Evolutionary conservation across 2,888 invertebrate species (phyloP).

Genomic region (Drosophila vallismaia): DNA sequence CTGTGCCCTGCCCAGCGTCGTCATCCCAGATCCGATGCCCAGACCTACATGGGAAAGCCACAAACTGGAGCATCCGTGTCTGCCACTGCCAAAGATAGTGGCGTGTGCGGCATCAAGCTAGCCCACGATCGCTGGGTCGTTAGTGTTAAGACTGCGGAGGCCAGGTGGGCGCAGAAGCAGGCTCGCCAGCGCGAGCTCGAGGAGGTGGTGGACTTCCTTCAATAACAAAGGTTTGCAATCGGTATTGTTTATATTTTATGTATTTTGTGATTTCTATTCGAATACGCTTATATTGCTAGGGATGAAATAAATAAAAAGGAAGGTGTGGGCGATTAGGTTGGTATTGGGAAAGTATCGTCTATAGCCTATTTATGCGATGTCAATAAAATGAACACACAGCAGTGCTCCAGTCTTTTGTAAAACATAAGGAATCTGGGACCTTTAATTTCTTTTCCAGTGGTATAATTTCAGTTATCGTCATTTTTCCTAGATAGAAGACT

Average conservation of each 20-base stretch:
- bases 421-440: not conserved
- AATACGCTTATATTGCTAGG: slow-evolving; percentile 66
- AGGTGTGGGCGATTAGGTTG: slow-evolving; percentile 36
- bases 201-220: slow-evolving; percentile 90
- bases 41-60: slow-evolving; percentile 80
- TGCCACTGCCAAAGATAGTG: slow-evolving; percentile 32
- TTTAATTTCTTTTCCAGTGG: not conserved
- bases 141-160: slow-evolving; percentile 88
- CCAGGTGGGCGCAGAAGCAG: slow-evolving; percentile 91
- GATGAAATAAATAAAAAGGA: slow-evolving; percentile 55
- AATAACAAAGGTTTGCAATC: slow-evolving; percentile 73
- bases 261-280: slow-evolving; percentile 61
- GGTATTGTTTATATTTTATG: slow-evolving; percentile 29
- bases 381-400: not conserved
- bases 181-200: slow-evolving; percentile 89
- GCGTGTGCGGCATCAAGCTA: slow-evolving; percentile 86
- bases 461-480: too few species aligned
- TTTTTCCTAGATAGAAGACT: not conserved
- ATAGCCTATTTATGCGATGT: not conserved
- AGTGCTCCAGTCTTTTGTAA: slow-evolving; percentile 12
- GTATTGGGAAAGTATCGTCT: not conserved
- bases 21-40: slow-evolving; percentile 82
- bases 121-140: slow-evolving; percentile 90
- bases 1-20: slow-evolving; percentile 85
- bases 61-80: slow-evolving; percentile 7